These are phyloP conservation scores for Sphenopsis melanotis DNA, from an alignment of 2,797 vertebrate species.

Conservation along the genomic window DNA sequence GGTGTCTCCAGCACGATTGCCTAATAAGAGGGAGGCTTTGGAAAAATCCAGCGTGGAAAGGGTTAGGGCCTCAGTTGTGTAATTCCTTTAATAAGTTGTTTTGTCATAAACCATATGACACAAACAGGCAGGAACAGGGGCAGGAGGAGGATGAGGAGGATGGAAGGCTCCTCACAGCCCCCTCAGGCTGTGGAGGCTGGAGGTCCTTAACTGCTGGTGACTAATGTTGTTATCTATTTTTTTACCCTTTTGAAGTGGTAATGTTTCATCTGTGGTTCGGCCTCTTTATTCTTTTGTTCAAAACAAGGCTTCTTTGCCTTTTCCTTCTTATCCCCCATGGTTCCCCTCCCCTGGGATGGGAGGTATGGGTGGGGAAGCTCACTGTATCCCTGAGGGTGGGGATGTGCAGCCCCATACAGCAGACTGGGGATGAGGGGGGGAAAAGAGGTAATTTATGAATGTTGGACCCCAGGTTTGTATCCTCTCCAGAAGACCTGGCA, in stretches of 20 bases:
- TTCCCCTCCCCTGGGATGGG: neutral
- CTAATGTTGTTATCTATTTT: conserved; percentile 26
- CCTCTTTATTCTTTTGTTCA: conserved; percentile 20
- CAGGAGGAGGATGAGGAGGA: neutral
- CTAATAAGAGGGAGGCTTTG: neutral
- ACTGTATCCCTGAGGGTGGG: fast-evolving
- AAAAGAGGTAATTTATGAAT: neutral
- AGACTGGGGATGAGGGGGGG: fast-evolving
- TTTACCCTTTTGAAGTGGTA: conserved; percentile 27
- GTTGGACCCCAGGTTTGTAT: neutral
- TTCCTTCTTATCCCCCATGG: neutral
- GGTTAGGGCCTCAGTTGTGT: conserved; percentile 4
- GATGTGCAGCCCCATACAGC: neutral
- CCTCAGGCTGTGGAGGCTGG: neutral
- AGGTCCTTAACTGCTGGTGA: neutral
- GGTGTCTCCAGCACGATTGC: neutral
- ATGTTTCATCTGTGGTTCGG: conserved; percentile 22
- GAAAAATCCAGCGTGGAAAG: conserved; percentile 37
- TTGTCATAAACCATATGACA: conserved; percentile 55
- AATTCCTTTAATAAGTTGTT: conserved; percentile 54
- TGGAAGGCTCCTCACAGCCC: conserved; percentile 14
- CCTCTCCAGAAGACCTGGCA: neutral
- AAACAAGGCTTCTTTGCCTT: neutral
- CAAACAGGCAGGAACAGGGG: conserved; percentile 8
- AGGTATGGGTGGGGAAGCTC: neutral